These are phyloP conservation scores for Antigone vipio DNA, from an alignment of 2,113 vertebrate species.

Conservation along the genomic window DNA sequence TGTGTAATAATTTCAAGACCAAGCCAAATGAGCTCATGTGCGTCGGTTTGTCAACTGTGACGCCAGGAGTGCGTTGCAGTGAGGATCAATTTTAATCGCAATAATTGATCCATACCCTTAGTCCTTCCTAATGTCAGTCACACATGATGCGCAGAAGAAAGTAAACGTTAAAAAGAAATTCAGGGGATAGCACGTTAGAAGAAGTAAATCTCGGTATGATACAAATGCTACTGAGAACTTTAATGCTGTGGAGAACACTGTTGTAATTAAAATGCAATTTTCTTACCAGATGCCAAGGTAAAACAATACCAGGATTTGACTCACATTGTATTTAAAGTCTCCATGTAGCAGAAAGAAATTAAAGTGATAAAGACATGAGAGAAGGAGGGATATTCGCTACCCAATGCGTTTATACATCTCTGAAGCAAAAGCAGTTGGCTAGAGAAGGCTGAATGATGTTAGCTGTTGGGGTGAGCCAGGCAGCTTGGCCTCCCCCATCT, in stretches of 20 bases:
- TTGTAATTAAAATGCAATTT: not conserved
- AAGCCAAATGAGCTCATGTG: not conserved
- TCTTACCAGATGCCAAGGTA: not conserved
- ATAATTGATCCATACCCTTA: conserved; percentile 45
- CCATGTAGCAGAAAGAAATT: not conserved
- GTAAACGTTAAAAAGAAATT: not conserved
- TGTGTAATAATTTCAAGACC: not conserved
- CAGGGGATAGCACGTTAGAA: not conserved
- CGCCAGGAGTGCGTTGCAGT: not conserved
- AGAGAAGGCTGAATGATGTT: not conserved
- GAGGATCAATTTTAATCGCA: conserved; percentile 52
- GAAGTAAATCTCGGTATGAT: not conserved
- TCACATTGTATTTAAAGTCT: not conserved
- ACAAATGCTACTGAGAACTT: not conserved
- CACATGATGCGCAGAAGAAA: not conserved
- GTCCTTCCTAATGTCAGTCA: conserved; percentile 1
- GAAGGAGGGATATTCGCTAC: not conserved
- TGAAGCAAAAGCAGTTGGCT: not conserved
- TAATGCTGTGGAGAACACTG: not conserved
- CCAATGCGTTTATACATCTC: not conserved
- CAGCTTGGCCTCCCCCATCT: not conserved
- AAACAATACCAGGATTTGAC: not conserved
- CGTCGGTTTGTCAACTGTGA: not conserved
- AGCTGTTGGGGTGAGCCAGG: not conserved
- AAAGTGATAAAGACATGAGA: not conserved